Evolutionary conservation across 2,797 vertebrate species (phyloP), one percentile per base, ranked within the genome.

Genomic region (Squalus acanthias): DNA sequence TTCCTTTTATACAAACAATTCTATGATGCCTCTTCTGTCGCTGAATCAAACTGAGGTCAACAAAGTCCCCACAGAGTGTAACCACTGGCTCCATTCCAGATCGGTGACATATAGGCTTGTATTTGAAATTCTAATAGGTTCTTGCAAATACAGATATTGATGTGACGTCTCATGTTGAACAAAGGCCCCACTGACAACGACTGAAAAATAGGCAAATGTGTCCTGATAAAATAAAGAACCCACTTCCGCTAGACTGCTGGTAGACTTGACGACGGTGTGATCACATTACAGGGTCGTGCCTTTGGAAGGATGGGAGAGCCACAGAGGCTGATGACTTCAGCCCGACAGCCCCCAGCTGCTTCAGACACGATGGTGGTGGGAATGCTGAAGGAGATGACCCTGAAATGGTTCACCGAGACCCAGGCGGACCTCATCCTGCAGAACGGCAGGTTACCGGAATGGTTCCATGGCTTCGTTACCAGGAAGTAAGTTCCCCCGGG

Each of bases 381-480:
- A 17, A 97, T 96, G 96, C 97, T 98, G 95, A 98, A 97, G 96
- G 98, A 98, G 2, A 97, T 98, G 97, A 97, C 98, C 2, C 96
- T 98, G 50, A 98, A 97, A 96, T 98, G 98, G 98, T 98, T 99
- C 96, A 98, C 98, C 15, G 98, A 98, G 96, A 98, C 98, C 0
- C 98, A 99, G 97, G 97, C 98, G 20, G 97, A 98, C 0, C 96
- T 98, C 91, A 97, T 99, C 22, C 97, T 98, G 95, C 98, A 97
- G 88, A 97, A 98, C 0, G 98, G 98, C 89, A 97, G 97, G 70
- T 98, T 99, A 95, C 99, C 99, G 0, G 96, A 97, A 3, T 99
- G 99, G 99, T 99, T 99, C 97, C 97, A 98, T 65, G 99, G 99
- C 70, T 98, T 98, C 97, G 97, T 99, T 97, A 97, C 97, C 82